These are phyloP conservation scores for Simalia tracyae DNA, from an alignment of 2,797 vertebrate species.

Conservation along the genomic window DNA sequence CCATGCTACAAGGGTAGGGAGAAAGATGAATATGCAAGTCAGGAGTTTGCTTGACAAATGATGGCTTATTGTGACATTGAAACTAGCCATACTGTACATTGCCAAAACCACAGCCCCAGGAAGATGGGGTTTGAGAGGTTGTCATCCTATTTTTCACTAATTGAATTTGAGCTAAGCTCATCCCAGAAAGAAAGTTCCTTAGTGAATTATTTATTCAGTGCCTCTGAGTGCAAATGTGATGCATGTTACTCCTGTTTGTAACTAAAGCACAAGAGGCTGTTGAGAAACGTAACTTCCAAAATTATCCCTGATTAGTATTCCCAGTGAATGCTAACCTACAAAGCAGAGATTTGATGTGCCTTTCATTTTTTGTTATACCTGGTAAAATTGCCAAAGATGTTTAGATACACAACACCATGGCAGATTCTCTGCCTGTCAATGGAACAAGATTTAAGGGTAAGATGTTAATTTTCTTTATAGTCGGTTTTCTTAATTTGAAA, in stretches of 20 bases:
- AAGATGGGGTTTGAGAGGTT: constrained; percentile 64
- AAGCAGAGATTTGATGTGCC: constrained; percentile 47
- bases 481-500: background rate
- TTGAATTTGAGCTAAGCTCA: constrained; percentile 79
- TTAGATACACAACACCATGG: constrained; percentile 78
- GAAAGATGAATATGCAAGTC: background rate
- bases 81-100: background rate
- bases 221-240: constrained; percentile 44
- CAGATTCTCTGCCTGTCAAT: constrained; percentile 77
- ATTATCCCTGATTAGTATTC: constrained; percentile 46
- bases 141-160: constrained; percentile 67
- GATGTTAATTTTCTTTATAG: constrained; percentile 46
- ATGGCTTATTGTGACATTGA: background rate
- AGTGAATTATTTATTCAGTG: constrained; percentile 65
- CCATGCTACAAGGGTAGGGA: background rate
- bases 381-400: constrained; percentile 68
- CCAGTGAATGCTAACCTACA: constrained; percentile 42
- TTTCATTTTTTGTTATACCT: constrained; percentile 54
- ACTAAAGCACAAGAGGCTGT: background rate
- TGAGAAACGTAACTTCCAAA: constrained; percentile 35
- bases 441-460: constrained; percentile 75
- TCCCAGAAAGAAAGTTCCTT: constrained; percentile 70
- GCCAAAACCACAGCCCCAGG: background rate
- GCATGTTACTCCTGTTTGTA: constrained; percentile 40
- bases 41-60: background rate